Conservation (phyloP, 2,888 invertebrate species). For the Brenthis hecate region DNA sequence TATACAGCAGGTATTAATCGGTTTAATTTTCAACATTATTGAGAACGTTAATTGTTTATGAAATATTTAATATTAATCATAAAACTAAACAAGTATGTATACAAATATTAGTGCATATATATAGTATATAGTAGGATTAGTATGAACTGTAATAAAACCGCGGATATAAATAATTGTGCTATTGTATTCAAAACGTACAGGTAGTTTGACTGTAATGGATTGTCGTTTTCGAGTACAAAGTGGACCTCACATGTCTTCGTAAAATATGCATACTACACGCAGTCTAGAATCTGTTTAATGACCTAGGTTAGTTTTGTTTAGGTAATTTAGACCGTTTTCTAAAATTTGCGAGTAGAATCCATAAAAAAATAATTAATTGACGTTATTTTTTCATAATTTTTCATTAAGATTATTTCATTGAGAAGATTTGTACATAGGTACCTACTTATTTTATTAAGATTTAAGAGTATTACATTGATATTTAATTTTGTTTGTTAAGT, state of each 20-base stretch:
- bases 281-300: constrained; percentile 37
- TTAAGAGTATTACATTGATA: too few species aligned
- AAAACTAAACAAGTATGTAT: neutral
- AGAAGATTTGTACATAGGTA: too few species aligned
- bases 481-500: too few species aligned
- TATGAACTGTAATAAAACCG: constrained; percentile 31
- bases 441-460: too few species aligned
- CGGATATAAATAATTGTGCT: constrained; percentile 61
- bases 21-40: too few species aligned
- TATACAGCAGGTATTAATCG: too few species aligned
- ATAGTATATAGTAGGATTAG: constrained; percentile 21
- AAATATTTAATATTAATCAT: neutral
- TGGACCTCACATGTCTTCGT: constrained; percentile 67
- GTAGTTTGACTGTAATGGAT: constrained; percentile 61
- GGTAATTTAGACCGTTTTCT: constrained; percentile 8
- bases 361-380: too few species aligned
- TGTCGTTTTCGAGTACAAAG: constrained; percentile 68
- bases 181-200: constrained; percentile 77
- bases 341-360: too few species aligned
- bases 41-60: too few species aligned
- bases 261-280: constrained; percentile 28
- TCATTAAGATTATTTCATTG: too few species aligned
- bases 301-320: constrained; percentile 49
- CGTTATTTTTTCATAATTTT: too few species aligned
- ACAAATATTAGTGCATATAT: neutral